phyloP scores from a whole-genome alignment of 1,140 invertebrate species.

The Whitmania pigra region DNA sequence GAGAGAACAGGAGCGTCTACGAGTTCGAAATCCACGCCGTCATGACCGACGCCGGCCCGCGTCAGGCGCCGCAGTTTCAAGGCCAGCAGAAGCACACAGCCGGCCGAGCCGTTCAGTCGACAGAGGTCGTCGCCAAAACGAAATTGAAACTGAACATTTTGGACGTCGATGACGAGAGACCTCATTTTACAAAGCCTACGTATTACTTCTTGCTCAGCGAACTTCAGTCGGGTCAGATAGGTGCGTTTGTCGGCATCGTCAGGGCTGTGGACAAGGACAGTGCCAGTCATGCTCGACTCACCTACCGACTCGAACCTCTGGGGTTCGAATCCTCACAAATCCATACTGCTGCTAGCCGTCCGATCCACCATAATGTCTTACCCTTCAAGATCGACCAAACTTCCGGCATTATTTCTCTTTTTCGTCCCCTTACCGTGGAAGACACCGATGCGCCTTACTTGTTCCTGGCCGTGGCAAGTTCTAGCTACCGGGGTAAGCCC shows the following conservation, averaged over 20 bases:
- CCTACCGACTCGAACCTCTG: background rate
- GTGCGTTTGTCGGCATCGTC: constrained; percentile 17
- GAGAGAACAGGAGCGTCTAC: constrained; percentile 8
- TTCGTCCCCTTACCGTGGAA: background rate
- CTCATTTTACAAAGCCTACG: constrained; percentile 1
- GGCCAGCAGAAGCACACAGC: background rate
- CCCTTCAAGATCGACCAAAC: background rate
- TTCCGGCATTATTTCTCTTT: background rate
- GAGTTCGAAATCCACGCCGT: constrained; percentile 18
- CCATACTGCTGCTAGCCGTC: background rate
- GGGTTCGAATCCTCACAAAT: background rate
- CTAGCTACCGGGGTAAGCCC: background rate
- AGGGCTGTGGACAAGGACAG: constrained; percentile 14
- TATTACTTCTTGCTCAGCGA: constrained; percentile 20
- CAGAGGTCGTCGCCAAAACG: background rate
- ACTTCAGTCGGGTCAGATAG: background rate
- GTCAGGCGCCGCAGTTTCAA: background rate
- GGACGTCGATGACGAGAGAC: constrained; percentile 23
- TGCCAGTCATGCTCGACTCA: background rate
- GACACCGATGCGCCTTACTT: background rate
- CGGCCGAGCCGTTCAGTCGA: background rate
- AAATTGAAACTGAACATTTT: background rate
- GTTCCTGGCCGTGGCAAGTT: background rate
- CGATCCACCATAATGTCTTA: too few relatives aligned
- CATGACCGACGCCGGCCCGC: background rate